These are phyloP conservation scores for Phymastichus coffea DNA, from an alignment of 1,140 invertebrate species.

Conservation along the genomic window DNA sequence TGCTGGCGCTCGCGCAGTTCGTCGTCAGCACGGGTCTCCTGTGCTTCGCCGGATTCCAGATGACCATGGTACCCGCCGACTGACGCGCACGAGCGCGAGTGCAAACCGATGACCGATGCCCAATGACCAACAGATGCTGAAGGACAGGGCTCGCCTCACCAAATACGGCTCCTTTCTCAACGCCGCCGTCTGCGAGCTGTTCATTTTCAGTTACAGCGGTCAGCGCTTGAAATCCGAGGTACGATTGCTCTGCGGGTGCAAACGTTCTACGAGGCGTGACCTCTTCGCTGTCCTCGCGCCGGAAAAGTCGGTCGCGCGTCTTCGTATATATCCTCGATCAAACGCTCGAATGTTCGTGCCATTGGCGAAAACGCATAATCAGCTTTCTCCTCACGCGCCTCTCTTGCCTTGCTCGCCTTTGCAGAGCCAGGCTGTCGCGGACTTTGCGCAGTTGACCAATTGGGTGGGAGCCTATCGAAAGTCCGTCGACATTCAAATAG, in stretches of 20 bases:
- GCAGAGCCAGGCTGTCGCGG: constrained; percentile 37
- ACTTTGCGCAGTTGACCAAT: constrained; percentile 33
- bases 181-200: constrained; percentile 42
- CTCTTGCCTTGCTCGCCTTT: neutral
- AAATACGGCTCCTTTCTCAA: constrained; percentile 36
- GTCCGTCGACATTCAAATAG: constrained; percentile 30
- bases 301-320: too few relatives aligned
- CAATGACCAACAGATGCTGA: constrained; percentile 32
- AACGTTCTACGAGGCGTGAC: neutral
- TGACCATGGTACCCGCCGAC: constrained; percentile 38
- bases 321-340: neutral
- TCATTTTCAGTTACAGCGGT: constrained; percentile 44
- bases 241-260: neutral
- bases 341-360: neutral
- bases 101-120: neutral
- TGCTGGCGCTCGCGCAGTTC: constrained; percentile 42
- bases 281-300: too few relatives aligned
- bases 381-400: neutral
- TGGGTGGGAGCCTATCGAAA: constrained; percentile 33
- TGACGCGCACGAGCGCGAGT: neutral
- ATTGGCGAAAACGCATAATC: neutral
- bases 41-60: constrained; percentile 42
- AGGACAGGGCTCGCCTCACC: constrained; percentile 30
- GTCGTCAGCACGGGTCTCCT: constrained; percentile 37
- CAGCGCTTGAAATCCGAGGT: constrained; percentile 40